A percentile compares a stretch with the other conserved stretches of the same genome.
Conservation (phyloP, 92 coral and sea anemone species). For the Umimayanthus kanabou region DNA sequence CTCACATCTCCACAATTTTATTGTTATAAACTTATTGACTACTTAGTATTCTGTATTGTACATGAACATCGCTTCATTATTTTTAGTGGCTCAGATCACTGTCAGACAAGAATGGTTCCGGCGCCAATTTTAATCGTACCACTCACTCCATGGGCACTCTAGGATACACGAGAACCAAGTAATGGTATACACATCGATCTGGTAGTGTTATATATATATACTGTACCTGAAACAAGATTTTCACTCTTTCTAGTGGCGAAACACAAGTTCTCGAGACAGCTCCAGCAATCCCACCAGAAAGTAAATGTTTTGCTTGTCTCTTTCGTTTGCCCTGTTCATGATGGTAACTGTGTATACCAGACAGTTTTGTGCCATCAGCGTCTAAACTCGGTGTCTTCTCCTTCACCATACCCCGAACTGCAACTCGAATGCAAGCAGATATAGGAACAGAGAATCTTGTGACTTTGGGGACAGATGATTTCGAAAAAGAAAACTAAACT, state of each 20-base stretch:
- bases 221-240: conserved; percentile 74
- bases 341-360: conserved; percentile 16
- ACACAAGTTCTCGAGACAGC: conserved; percentile 85
- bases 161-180: not conserved
- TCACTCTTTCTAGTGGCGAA: conserved; percentile 85
- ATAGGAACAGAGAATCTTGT: not conserved
- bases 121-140: not conserved
- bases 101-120: too few species aligned
- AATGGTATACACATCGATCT: too few species aligned
- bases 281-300: conserved; percentile 80
- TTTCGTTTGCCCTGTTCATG: conserved; percentile 35
- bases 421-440: not conserved
- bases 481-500: not conserved
- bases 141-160: too few species aligned
- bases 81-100: too few species aligned
- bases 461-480: not conserved
- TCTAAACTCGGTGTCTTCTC: conserved; percentile 40
- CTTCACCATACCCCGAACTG: conserved; percentile 30
- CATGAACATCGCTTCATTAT: too few species aligned
- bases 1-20: too few species aligned
- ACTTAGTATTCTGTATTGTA: too few species aligned
- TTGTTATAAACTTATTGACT: too few species aligned
- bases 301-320: conserved; percentile 67
- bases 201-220: not conserved
- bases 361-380: conserved; percentile 28